These are phyloP conservation scores for Patella depressa DNA, from an alignment of 2,888 invertebrate genomes.

Conservation along the genomic window DNA sequence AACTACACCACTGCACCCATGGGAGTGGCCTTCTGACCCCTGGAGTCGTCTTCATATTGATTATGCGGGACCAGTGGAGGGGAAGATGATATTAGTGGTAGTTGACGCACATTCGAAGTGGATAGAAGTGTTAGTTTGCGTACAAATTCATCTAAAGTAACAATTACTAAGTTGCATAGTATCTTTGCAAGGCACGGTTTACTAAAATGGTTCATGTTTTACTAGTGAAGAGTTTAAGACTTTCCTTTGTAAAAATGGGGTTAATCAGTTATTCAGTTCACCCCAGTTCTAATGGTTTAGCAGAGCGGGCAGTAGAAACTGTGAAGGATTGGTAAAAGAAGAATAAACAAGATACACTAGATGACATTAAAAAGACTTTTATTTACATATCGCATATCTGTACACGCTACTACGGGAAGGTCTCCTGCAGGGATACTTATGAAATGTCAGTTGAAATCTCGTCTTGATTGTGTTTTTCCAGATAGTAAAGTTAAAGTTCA, in stretches of 20 bases:
- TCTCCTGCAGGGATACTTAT: neutral
- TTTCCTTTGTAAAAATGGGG: neutral
- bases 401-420: too few relatives aligned
- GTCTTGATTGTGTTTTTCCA: neutral
- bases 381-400: neutral
- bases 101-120: too few relatives aligned
- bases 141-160: too few relatives aligned
- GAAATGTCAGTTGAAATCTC: neutral
- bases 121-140: too few relatives aligned
- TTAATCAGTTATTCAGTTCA: neutral
- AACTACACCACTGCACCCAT: conserved; percentile 39
- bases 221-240: conserved; percentile 3
- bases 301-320: neutral
- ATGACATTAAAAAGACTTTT: neutral
- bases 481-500: neutral
- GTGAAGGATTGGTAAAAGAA: neutral
- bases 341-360: too few relatives aligned
- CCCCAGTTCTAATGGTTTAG: neutral
- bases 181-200: neutral
- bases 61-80: neutral
- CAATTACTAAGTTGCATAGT: neutral
- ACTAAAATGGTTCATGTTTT: neutral
- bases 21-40: conserved; percentile 47
- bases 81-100: too few relatives aligned
- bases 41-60: conserved; percentile 70